phyloP scores from a whole-genome alignment of 2,797 vertebrate genomes.

The Macrochelys suwanniensis region DNA sequence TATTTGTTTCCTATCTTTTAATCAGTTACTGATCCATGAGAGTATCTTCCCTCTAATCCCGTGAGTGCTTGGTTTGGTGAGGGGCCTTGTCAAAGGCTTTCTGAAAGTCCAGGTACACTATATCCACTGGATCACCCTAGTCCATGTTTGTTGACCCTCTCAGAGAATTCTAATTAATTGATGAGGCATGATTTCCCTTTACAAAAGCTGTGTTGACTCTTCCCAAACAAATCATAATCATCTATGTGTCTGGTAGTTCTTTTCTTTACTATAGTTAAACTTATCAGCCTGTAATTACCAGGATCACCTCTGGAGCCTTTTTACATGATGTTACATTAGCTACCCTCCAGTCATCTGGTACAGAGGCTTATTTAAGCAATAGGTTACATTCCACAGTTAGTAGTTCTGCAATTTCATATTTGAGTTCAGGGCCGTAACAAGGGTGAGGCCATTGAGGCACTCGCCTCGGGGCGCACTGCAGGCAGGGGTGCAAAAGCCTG shows the following conservation, averaged over 20 bases:
- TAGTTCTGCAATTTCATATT: not conserved
- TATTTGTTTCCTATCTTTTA: not conserved
- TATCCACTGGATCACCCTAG: too few relatives aligned
- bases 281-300: not conserved
- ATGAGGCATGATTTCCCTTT: too few relatives aligned
- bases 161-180: too few relatives aligned
- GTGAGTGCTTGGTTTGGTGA: not conserved
- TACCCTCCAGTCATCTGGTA: not conserved
- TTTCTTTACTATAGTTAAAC: not conserved
- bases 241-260: too few relatives aligned
- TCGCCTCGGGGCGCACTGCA: too few relatives aligned
- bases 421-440: not conserved
- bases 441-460: too few relatives aligned
- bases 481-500: too few relatives aligned
- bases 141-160: too few relatives aligned
- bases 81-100: too few relatives aligned
- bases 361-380: not conserved
- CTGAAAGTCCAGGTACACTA: too few relatives aligned
- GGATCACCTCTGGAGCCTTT: not conserved
- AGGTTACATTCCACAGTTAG: not conserved
- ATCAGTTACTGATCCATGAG: not conserved
- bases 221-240: too few relatives aligned
- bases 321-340: not conserved
- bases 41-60: not conserved
- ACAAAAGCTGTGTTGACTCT: too few relatives aligned